phyloP scores from a whole-genome alignment of 1,140 invertebrate species.

The Odontomachus brunneus region DNA sequence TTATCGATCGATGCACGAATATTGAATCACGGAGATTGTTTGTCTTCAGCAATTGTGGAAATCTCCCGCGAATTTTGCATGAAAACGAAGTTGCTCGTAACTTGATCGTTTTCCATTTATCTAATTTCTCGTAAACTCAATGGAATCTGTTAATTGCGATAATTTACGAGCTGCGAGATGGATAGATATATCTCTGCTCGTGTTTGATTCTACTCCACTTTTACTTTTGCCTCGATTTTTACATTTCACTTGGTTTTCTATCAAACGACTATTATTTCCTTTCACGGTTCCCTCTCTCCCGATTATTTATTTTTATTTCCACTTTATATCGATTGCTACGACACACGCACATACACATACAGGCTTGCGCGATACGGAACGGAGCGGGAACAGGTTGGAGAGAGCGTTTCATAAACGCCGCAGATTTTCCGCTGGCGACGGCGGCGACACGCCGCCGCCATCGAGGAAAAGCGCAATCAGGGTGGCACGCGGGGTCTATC shows the following conservation, averaged over 20 bases:
- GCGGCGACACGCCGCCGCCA: slow-evolving; percentile 49
- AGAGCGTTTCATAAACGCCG: slow-evolving; percentile 18
- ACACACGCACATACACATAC: background rate
- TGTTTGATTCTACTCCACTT: background rate
- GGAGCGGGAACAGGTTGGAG: slow-evolving; percentile 3
- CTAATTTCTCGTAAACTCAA: too few relatives aligned
- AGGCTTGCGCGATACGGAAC: background rate
- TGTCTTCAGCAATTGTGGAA: too few relatives aligned
- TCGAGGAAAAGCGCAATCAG: slow-evolving; percentile 81
- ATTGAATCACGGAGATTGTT: too few relatives aligned
- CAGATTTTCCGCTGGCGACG: background rate
- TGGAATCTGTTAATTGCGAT: background rate
- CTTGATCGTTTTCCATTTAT: too few relatives aligned
- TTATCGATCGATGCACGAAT: too few relatives aligned
- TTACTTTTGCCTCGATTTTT: background rate
- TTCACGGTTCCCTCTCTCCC: background rate
- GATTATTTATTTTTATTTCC: slow-evolving; percentile 30
- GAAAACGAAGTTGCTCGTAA: too few relatives aligned
- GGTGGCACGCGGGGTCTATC: slow-evolving; percentile 75
- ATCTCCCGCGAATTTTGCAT: too few relatives aligned
- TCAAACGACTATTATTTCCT: background rate
- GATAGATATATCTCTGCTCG: too few relatives aligned
- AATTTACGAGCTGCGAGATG: background rate
- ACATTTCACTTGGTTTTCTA: background rate
- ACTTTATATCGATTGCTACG: background rate